These are phyloP conservation scores for Nothoprocta perdicaria DNA, from an alignment of 2,113 vertebrate genomes.

Conservation along the genomic window DNA sequence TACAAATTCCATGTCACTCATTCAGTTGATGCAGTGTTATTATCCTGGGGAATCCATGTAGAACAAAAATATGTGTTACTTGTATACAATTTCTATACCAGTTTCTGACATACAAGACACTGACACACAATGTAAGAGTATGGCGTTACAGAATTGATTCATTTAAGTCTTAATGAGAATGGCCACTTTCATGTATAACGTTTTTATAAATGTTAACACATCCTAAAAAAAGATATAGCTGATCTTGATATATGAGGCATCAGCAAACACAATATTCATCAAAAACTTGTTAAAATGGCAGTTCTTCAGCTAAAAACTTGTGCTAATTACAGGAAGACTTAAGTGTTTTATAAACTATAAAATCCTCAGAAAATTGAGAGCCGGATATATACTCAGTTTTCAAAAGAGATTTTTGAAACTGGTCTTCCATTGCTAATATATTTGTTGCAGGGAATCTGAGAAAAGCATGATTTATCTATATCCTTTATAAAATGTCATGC, in stretches of 20 bases:
- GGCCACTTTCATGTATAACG: neutral
- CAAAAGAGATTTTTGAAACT: neutral
- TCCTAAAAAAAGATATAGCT: neutral
- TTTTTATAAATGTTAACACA: neutral
- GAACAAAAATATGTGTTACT: neutral
- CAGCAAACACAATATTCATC: neutral
- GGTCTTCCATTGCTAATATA: neutral
- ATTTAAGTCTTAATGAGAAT: neutral
- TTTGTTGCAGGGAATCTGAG: constrained; percentile 24
- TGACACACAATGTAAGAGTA: neutral
- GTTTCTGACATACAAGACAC: neutral
- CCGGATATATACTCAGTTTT: constrained; percentile 1
- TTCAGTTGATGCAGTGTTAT: neutral
- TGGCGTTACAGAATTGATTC: neutral
- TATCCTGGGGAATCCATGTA: neutral
- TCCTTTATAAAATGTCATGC: constrained; percentile 35
- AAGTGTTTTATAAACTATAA: constrained; percentile 11
- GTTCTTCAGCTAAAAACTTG: constrained; percentile 26
- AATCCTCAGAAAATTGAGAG: constrained; percentile 18
- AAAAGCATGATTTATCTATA: constrained; percentile 35
- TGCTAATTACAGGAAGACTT: constrained; percentile 32
- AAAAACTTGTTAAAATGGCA: constrained; percentile 10
- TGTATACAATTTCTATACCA: neutral
- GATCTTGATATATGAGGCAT: neutral
- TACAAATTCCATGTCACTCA: neutral